Evolutionary conservation across 2,888 invertebrate species (phyloP), one percentile per base, ranked within the genome.

Genomic region (Therioaphis trifolii): DNA sequence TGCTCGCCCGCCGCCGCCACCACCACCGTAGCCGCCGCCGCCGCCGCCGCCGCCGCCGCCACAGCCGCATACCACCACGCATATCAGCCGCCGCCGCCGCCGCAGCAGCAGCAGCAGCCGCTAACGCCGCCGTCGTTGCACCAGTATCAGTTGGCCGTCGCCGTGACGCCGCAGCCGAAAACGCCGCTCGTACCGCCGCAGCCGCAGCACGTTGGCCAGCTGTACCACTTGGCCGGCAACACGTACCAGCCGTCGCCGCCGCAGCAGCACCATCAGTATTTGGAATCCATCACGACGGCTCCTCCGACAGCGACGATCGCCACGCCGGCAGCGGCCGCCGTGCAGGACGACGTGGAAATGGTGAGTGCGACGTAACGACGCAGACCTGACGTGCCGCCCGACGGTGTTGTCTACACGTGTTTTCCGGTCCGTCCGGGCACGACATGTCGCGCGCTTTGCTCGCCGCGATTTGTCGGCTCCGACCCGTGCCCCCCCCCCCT

Each of bases 261-360:
- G n/a, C 46, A 0, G 35, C 68, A 71, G 35, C 80, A 61, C 49
- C 21, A 43, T 4, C 61, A 18, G 61, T 69, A 79, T 40, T 40
- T 21, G 9, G 82, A 80, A 80, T 21, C 72, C 49, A 66, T 82
- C 82, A 66, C 82, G 74, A 82, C 74, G 82, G 82, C 82, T 63
- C 82, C 82, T 18, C 82, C 82, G 72, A 82, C 82, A 27, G 82
- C 82, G 21, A 82, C 82, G 0, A 82, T 82, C 52, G 74, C 72
- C 74, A 74, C 82, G 82, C 74, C 82, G 74, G 74, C 82, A 15
- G 82, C 82, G 35, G 82, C 63, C 63, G 74, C 82, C 63, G 82
- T 82, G 74, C 82, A 79, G 21, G 82, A 82, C 82, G 82, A 82
- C 82, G 82, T 82, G 61, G 82, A 82, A 74, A 82, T 82, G 82